These are phyloP conservation scores for Pheucticus melanocephalus DNA, from an alignment of 2,113 vertebrate genomes.

Conservation along the genomic window DNA sequence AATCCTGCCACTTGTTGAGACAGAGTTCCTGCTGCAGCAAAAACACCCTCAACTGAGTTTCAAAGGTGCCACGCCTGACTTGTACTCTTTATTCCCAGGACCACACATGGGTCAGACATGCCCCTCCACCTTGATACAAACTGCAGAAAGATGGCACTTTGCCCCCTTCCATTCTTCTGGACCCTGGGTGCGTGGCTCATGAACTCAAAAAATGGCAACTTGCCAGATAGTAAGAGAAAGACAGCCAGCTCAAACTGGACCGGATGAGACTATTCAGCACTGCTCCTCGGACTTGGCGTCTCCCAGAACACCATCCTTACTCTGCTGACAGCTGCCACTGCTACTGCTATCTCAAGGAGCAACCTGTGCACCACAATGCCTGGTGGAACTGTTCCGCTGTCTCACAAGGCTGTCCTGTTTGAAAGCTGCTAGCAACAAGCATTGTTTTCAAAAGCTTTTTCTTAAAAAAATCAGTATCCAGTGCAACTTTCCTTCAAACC, in stretches of 20 bases:
- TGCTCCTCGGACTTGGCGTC: background rate
- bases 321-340: background rate
- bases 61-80: background rate
- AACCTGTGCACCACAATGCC: accelerated
- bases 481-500: background rate
- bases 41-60: background rate
- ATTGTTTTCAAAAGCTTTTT: background rate
- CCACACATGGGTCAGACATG: background rate
- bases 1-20: background rate
- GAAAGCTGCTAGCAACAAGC: background rate
- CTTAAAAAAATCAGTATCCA: accelerated
- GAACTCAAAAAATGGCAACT: background rate
- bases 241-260: background rate
- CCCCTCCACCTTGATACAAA: background rate
- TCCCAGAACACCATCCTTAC: background rate
- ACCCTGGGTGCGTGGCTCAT: background rate
- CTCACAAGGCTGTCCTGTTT: background rate
- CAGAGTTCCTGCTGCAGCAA: background rate
- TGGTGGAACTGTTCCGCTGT: background rate
- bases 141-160: background rate
- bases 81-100: background rate
- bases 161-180: background rate
- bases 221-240: background rate
- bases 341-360: background rate
- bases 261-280: background rate